Evolutionary conservation across 2,113 vertebrate species (phyloP), one percentile per base, ranked within the genome.

Genomic region (Bubalus kerabau): DNA sequence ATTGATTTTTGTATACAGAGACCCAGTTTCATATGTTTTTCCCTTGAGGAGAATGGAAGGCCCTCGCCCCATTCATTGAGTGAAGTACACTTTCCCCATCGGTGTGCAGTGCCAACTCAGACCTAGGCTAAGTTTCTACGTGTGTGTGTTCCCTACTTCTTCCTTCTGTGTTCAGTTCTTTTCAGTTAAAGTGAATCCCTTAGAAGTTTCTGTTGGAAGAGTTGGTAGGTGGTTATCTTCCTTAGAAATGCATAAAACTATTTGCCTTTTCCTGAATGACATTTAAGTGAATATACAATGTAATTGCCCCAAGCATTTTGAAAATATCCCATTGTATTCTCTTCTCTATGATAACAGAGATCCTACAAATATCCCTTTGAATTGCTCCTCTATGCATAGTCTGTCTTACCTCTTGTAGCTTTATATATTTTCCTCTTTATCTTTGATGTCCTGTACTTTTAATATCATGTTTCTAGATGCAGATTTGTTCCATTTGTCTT

Each of bases 1-100:
- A 95, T 19, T 76, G 84, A 67, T 87, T 87, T 82, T 91, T 67
- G 21, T 92, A 78, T 26, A 36, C 21, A 54, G 15, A 87, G 56
- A 67, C 56, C 56, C 67, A 86, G 52, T 90, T 60, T 96, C 71
- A 83, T 97, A 92, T 97, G 60, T 40, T 92, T 97, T 93, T 52
- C 91, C 59, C 95, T 83, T 28, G 80, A 96, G 91, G n/a, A 85
- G 2, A 80, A 23, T 23, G 26, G 87, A 97, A 71, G 62, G 36
- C 12, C 57, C 48, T 24, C 30, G 56, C 30, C 91, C 36, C 36
- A 11, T 89, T 92, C 83, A 90, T 48, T 87, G 80, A 92, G 67
- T 43, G 26, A 12, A 21, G 4, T 80, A 36, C 46, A 52, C 90
- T 92, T 92, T 57, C 10, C 76, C 50, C 62, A 56, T 32, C 57